Evolutionary conservation across 2,113 vertebrate genomes (phyloP).

Genomic region (Rhinoderma darwinii): DNA sequence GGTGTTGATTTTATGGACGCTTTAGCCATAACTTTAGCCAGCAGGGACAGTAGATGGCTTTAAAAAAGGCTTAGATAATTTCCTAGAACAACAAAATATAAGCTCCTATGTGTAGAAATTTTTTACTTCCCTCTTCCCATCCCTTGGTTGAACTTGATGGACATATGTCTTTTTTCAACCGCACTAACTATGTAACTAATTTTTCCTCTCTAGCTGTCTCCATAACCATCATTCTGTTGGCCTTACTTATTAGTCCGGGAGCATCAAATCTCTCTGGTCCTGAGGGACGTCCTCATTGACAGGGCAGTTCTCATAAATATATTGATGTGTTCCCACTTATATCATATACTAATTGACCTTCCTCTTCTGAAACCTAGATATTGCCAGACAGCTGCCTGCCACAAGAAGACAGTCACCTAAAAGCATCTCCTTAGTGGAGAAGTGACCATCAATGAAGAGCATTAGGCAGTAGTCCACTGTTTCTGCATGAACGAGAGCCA

Average conservation of each 20-base stretch:
- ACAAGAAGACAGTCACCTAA: conserved; percentile 17
- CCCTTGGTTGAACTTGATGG: too few species aligned
- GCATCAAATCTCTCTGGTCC: not conserved
- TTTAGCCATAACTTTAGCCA: too few species aligned
- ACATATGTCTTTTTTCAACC: too few species aligned
- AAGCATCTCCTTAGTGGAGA: conserved; percentile 21
- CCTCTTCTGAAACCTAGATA: conserved; percentile 20
- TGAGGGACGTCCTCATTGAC: not conserved
- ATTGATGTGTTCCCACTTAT: conserved; percentile 4
- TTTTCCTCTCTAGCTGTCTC: not conserved
- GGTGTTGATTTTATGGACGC: not conserved
- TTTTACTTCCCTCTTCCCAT: too few species aligned
- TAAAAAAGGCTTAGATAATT: too few species aligned
- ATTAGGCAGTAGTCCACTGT: conserved; percentile 21
- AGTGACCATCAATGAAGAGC: conserved; percentile 22
- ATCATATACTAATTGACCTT: not conserved
- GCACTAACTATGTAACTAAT: not conserved
- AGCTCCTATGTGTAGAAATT: too few species aligned
- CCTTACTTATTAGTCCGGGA: not conserved
- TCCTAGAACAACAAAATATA: too few species aligned
- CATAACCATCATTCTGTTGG: not conserved
- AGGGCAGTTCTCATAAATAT: conserved; percentile 22
- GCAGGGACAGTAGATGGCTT: too few species aligned
- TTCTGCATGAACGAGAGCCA: conserved; percentile 46
- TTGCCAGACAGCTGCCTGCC: conserved; percentile 16